Conservation (phyloP, 2,888 invertebrate species). For the Eristalis intricaria region DNA sequence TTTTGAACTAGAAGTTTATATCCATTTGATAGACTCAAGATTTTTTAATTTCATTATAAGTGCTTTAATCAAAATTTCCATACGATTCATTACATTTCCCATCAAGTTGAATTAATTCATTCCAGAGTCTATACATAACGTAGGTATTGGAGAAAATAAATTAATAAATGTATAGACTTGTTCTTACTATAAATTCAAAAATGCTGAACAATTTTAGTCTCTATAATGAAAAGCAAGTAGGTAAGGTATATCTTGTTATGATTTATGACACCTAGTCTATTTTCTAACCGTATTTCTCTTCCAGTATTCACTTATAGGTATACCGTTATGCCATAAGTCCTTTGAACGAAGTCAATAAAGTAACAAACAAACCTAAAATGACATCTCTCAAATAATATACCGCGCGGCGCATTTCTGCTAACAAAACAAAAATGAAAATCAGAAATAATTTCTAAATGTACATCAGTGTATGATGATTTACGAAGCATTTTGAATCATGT, state of each 20-base stretch:
- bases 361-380: slow-evolving; percentile 10
- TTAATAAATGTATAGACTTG: no score
- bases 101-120: no score
- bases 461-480: slow-evolving; percentile 42
- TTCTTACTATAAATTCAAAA: not conserved
- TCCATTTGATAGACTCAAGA: no score
- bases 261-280: not conserved
- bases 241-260: not conserved
- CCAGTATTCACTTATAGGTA: not conserved
- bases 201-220: not conserved
- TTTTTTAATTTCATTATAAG: no score
- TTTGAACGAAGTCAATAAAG: not conserved
- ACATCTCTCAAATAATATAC: slow-evolving; percentile 25
- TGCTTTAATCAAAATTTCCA: no score
- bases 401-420: not conserved
- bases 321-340: not conserved
- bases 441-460: slow-evolving; percentile 25
- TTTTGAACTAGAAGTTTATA: no score
- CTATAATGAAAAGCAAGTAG: not conserved
- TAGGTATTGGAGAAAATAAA: no score
- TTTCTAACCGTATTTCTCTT: not conserved
- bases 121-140: no score
- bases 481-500: slow-evolving; percentile 57
- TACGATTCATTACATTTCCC: no score
- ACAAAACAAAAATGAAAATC: slow-evolving; percentile 7